phyloP scores from a whole-genome alignment of 2,113 vertebrate species.

The Tapirus terrestris region DNA sequence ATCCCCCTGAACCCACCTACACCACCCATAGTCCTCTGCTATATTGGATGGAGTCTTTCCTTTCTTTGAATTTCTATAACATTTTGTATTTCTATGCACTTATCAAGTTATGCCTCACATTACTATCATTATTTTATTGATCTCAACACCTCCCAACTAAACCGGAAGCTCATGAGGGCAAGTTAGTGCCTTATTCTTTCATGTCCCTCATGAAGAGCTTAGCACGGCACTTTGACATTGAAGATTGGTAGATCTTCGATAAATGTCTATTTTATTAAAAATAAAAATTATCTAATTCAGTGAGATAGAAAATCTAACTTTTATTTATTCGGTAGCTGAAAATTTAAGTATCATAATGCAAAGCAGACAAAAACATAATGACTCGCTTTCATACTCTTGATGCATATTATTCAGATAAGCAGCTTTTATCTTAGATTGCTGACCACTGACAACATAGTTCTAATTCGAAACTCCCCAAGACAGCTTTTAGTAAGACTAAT shows the following conservation, averaged over 20 bases:
- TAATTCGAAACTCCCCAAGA: conserved; percentile 41
- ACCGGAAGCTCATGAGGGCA: background rate
- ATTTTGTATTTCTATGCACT: background rate
- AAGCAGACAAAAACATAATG: background rate
- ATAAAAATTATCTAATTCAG: background rate
- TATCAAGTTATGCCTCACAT: background rate
- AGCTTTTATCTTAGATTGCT: background rate
- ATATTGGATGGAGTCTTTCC: background rate
- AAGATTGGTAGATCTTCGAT: background rate
- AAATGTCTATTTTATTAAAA: background rate
- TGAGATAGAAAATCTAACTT: background rate
- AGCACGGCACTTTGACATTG: background rate
- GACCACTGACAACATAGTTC: conserved; percentile 17
- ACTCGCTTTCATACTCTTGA: background rate
- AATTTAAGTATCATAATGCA: background rate
- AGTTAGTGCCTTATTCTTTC: background rate
- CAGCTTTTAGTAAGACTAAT: background rate
- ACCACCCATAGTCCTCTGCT: background rate
- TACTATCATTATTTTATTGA: background rate
- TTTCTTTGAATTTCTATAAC: background rate
- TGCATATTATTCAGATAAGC: background rate
- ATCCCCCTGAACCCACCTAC: background rate
- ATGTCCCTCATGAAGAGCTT: background rate
- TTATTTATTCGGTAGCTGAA: background rate
- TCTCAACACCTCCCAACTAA: background rate